Base-by-base conservation (phyloP, 2,888 invertebrate species). In the Hypsopygia costalis region DNA sequence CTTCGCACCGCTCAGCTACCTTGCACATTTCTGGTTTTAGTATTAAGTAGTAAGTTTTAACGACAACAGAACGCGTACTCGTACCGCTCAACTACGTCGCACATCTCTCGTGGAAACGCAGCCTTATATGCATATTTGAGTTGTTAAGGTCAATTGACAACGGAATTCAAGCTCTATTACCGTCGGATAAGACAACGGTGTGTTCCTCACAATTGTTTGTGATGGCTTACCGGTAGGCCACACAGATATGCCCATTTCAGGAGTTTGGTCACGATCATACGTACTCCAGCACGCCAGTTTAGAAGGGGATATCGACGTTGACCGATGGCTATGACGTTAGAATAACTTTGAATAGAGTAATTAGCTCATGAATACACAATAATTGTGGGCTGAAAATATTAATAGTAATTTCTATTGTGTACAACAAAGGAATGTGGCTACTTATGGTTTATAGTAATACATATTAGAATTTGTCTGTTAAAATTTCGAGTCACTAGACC, bases 341-440 rank as follows among this genome's bases (percentile, higher is more conserved):
- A 86, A 87, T 87, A 86, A 81, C 81, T 86, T 79, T 85, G 82
- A 86, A 86, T 86, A 72, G 69, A 62, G 67, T 85, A 80, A 85
- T 87, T 86, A 85, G 70, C 70, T 76, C 62, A 76, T 76, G 78
- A 85, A 78, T 80, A 77, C 68, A 70, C 65, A 72, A 78, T 72
- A 69, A 67, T 52, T 58, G 49, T 58, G 66, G 54, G 46, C 53
- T 56, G 56, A 60, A 62, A 73, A 71, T 75, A 74, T 67, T 69
- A 70, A 70, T 66, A 65, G 61, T 60, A 58, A 63, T 53, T 61
- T n/a, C 65, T 60, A 77, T 77, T 75, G 72, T 72, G 55, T 45
- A 33, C 25, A 50, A 48, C 55, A 40, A 44, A 58, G 60, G 66
- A 65, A 69, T 69, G 58, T 51, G 41, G 41, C 46, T 52, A 43